Base-by-base conservation (phyloP, 64 coral and sea anemone species). In the Stichodactyla helianthus region DNA sequence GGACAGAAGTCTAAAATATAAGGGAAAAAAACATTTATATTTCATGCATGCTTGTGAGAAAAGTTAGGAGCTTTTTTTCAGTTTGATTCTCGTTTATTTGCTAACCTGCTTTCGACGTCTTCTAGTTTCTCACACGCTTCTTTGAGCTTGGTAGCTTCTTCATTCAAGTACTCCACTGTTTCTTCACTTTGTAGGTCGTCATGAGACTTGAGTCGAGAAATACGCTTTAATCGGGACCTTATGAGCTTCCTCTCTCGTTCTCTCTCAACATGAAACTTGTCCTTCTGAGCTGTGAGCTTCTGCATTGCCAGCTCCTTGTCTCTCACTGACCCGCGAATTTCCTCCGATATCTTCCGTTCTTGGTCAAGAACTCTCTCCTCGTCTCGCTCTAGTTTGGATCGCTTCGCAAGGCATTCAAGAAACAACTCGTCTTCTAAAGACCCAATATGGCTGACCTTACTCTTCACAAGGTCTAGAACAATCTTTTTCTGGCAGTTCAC, bases 331-430 rank as follows among this genome's bases (percentile, higher is more conserved):
- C 74, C 88, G 23, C 92, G 82, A 57, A 93, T 82, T 23, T 97
- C 86, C 28, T 97, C 91, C 4, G 94, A 93, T 10, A 97, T 89
- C 19, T 87, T 89, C 50, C 71, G 93, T 77, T 97, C 89, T 22
- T 97, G 91, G 22, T 97, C 94, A 22, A 93, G 86, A 51, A 97
- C 92, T 88, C 91, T 61, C 22, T 97, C 94, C 79, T 97, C 91
- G 20, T 97, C 94, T 84, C 77, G 89, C 31, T 97, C 94, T 55
- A 97, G 85, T 53, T 82, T 92, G 15, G 91, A 88, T 50, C 85
- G 76, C 51, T 87, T 86, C 2, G 80, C 88, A 13, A 97, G 67
- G 82, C 89, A 97, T 22, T 93, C 94, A 51, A 79, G 70, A 13
- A 97, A 92, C 9, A 90, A 55, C 4, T 87, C 59, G 81, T 84